Conservation (phyloP, 2,113 vertebrate genomes). For the Cercocebus atys region DNA sequence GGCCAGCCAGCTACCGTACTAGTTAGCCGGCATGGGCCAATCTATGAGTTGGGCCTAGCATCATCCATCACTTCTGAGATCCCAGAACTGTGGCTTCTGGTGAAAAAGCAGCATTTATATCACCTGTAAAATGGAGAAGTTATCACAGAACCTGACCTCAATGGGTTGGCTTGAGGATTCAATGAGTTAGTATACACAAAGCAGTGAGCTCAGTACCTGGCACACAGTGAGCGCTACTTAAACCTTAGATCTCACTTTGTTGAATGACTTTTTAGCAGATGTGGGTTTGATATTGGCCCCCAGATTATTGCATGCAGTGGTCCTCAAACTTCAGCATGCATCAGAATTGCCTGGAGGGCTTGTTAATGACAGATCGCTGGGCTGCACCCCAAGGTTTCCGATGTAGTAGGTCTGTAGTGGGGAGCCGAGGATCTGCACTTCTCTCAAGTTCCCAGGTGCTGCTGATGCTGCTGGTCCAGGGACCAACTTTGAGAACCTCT, state of each 20-base stretch:
- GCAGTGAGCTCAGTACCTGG: background rate
- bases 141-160: background rate
- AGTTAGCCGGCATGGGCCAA: background rate
- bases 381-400: background rate
- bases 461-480: background rate
- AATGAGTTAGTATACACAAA: accelerated
- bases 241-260: background rate
- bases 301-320: background rate
- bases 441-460: background rate
- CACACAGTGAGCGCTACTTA: background rate
- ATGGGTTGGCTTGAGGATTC: background rate
- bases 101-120: background rate
- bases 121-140: background rate
- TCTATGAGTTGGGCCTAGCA: background rate
- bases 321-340: background rate
- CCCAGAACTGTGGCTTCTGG: background rate
- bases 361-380: background rate
- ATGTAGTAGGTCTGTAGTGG: too few relatives aligned
- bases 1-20: background rate
- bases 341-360: background rate
- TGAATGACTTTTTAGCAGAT: background rate
- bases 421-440: background rate
- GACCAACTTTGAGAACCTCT: background rate
- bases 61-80: background rate
- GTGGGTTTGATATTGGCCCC: background rate